Conservation (phyloP, 1,140 invertebrate genomes). For the Coboldia fuscipes region DNA sequence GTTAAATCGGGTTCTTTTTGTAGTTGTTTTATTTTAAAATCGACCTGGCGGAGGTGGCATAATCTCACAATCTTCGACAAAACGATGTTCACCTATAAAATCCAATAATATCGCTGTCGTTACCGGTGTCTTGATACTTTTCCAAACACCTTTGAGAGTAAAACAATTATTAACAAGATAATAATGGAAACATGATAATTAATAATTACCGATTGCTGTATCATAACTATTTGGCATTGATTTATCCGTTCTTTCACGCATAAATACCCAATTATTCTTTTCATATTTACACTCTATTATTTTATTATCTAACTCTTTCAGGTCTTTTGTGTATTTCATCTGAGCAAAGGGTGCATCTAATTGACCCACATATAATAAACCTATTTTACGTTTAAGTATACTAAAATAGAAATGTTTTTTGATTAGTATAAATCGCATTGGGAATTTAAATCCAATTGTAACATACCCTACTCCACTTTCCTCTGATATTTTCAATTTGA, state of each 20-base stretch:
- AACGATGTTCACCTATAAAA: slow-evolving; percentile 42
- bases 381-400: slow-evolving; percentile 48
- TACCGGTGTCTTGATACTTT: slow-evolving; percentile 54
- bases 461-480: slow-evolving; percentile 49
- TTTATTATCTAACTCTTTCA: slow-evolving; percentile 70
- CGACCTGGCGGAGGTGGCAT: slow-evolving; percentile 33
- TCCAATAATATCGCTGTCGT: slow-evolving; percentile 57
- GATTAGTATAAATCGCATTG: slow-evolving; percentile 1
- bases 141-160: slow-evolving; percentile 34
- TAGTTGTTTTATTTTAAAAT: too few relatives aligned
- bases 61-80: slow-evolving; percentile 12
- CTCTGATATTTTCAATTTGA: slow-evolving; percentile 61
- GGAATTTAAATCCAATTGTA: slow-evolving; percentile 1
- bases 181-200: not conserved
- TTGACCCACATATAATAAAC: slow-evolving; percentile 61
- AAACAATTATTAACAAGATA: slow-evolving; percentile 6
- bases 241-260: slow-evolving; percentile 93
- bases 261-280: slow-evolving; percentile 69
- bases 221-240: slow-evolving; percentile 78
- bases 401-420: slow-evolving; percentile 24
- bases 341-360: slow-evolving; percentile 35
- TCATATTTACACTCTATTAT: slow-evolving; percentile 89
- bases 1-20: too few relatives aligned
- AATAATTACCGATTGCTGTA: slow-evolving; percentile 47
- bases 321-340: slow-evolving; percentile 55